Base-by-base conservation (phyloP, 92 coral and sea anemone genomes). In the Heliopora coerulea region DNA sequence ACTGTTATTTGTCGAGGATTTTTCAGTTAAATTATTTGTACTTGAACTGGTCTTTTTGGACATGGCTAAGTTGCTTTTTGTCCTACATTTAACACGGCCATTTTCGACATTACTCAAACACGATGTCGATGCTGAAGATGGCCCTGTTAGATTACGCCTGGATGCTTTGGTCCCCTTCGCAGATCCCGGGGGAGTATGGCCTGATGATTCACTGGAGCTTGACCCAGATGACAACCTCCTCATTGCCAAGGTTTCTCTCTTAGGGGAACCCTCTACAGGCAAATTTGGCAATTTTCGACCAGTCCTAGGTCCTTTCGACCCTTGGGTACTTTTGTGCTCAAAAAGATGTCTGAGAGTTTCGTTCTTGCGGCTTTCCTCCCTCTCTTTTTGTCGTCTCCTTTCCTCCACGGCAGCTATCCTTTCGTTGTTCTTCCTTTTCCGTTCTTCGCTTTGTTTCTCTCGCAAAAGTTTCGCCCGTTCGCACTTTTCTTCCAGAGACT, bases 401-500 rank as follows among this genome's bases (percentile, higher is more conserved):
- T 95, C 99, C 60, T 95, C 99, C 50, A 95, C 91, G 18, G 99
- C 96, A 1, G 80, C 65, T 44, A 89, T 83, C 3, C 99, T 83
- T 52, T 95, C 99, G 32, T 91, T 97, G 32, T 87, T 87, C 56
- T 95, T 95, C 46, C 78, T 78, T 59, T 85, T 86, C 35, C 87
- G 80, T 18, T 95, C 99, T 28, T 90, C 95, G 35, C 82, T 83
- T 83, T 95, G 96, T 80, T 95, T 88, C 27, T 90, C 95, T 42
- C 91, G 89, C 74, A 86, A 72, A n/a, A 83, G 83, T 54, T 87
- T 86, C 21, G 88, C 99, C 50, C 81, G 75, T 46, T 80, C 90
- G 20, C 84, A 89, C 46, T 91, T 87, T 31, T 79, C 80, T 64
- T 86, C 91, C 8, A 85, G 78, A 0, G 89, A 68, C 23, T 75